Base-by-base conservation (phyloP, 2,113 vertebrate genomes). In the Lophochroa leadbeateri region DNA sequence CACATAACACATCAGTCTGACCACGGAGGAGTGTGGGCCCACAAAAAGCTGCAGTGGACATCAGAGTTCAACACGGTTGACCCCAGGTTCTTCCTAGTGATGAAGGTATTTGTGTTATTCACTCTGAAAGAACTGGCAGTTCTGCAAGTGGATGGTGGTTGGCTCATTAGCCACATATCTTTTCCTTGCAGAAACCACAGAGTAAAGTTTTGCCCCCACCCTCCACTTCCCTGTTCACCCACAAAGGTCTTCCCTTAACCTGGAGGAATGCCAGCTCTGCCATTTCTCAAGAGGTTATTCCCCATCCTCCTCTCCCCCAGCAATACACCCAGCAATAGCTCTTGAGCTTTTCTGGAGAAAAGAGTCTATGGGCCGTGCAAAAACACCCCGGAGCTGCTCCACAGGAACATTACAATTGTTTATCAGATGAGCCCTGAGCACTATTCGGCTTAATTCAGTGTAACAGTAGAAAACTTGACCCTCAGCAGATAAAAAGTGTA, bases 401-500 rank as follows among this genome's bases (percentile, higher is more conserved):
- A 44, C 33, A 17, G 81, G 18, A 91, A 17, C 31, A 64, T 82
- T 91, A n/a, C 27, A 65, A 18, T 21, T 61, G 17, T 47, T 94
- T 92, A 96, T 96, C 96, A 94, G 93, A 94, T 96, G n/a, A 72
- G 57, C 69, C 4, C 0, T 39, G 24, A 72, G 82, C n/a, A 60
- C 18, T 82, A 0, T 60, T 84, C 75, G 65, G 60, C 10, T 83
- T 71, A 94, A 64, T 91, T 84, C 91, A 91, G 44, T 1, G 0
- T 64, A 63, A 70, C 72, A 72, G 44, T 10, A 79, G 82, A 86
- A 94, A 96, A 74, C n/a, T 39, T 74, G 76, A 88, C 49, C 29
- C 81, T 88, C 55, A 49, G 63, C 63, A 94, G 81, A 80, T 74
- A 46, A 80, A 91, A 72, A 69, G 10, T 19, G 16, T 31, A 35